A percentile compares a stretch with the other conserved stretches of the same genome.
Evolutionary conservation across 2,888 invertebrate species (phyloP).

Genomic region (Cataglyphis livida): DNA sequence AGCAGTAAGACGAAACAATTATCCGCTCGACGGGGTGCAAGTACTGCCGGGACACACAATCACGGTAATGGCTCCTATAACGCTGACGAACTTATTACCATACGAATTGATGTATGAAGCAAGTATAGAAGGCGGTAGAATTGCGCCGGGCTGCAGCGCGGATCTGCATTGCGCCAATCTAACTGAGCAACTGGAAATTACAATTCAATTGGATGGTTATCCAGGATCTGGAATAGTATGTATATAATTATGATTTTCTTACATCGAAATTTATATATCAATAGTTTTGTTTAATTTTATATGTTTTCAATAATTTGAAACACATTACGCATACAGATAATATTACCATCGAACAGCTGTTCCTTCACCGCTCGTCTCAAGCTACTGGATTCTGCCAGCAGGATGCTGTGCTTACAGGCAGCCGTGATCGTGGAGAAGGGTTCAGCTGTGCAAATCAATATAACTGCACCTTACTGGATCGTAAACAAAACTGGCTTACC

Average conservation of each 20-base stretch:
- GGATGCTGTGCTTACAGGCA: conserved; percentile 92
- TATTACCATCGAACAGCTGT: conserved; percentile 82
- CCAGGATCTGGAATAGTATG: conserved; percentile 89
- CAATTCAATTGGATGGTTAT: conserved; percentile 94
- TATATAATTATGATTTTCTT: background rate
- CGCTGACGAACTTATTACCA: conserved; percentile 95
- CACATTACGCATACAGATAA: conserved; percentile 69
- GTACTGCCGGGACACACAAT: conserved; percentile 95
- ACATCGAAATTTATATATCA: background rate
- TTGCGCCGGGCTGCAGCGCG: conserved; percentile 85
- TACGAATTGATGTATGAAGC: conserved; percentile 90
- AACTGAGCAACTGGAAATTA: conserved; percentile 91
- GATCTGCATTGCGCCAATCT: conserved; percentile 87
- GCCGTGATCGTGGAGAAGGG: conserved; percentile 88
- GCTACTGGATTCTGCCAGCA: conserved; percentile 90
- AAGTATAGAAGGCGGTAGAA: conserved; percentile 86
- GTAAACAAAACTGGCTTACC: conserved; percentile 98
- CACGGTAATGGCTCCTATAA: conserved; percentile 93
- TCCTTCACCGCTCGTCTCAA: conserved; percentile 90
- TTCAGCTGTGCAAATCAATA: conserved; percentile 89
- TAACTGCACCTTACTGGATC: conserved; percentile 97
- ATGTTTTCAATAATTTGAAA: background rate
- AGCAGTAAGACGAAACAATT: conserved; percentile 92
- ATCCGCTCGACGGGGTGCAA: conserved; percentile 88
- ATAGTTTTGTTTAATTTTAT: background rate